Percentiles rank a stretch among this genome's conserved stretches.
phyloP scores from a whole-genome alignment of 1,140 invertebrate species.

The Euura saliciscinereae region DNA sequence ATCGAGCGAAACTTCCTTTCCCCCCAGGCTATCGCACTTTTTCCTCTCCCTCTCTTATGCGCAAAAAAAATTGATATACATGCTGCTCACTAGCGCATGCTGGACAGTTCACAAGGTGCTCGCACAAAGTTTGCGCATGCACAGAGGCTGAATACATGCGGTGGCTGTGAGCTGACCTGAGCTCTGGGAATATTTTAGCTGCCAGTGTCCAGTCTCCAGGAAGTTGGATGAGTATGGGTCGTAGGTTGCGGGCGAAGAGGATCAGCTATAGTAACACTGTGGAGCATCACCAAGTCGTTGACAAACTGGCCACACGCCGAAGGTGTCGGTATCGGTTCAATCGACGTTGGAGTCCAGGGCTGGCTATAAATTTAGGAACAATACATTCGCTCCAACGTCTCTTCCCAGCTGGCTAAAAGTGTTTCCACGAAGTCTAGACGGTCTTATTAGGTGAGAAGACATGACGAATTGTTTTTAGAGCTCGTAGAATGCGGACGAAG shows the following conservation, averaged over 20 bases:
- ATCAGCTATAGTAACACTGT: neutral
- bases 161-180: too few species aligned
- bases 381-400: neutral
- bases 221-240: neutral
- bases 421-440: neutral
- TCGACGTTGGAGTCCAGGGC: too few species aligned
- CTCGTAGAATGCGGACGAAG: neutral
- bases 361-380: neutral
- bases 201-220: neutral
- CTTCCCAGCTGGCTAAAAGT: neutral
- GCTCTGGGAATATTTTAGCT: neutral
- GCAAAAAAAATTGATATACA: too few species aligned
- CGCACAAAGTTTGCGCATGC: neutral
- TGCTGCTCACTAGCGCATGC: neutral
- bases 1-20: neutral
- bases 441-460: neutral
- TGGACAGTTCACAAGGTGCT: neutral
- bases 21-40: too few species aligned
- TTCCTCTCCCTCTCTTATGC: too few species aligned
- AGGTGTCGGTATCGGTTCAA: too few species aligned
- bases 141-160: too few species aligned
- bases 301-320: neutral
- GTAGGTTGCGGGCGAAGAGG: neutral
- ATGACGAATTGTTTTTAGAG: neutral
- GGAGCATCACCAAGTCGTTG: slow-evolving; percentile 4